phyloP scores from a whole-genome alignment of 2,888 invertebrate species.

The Nipponacmea schrenckii region DNA sequence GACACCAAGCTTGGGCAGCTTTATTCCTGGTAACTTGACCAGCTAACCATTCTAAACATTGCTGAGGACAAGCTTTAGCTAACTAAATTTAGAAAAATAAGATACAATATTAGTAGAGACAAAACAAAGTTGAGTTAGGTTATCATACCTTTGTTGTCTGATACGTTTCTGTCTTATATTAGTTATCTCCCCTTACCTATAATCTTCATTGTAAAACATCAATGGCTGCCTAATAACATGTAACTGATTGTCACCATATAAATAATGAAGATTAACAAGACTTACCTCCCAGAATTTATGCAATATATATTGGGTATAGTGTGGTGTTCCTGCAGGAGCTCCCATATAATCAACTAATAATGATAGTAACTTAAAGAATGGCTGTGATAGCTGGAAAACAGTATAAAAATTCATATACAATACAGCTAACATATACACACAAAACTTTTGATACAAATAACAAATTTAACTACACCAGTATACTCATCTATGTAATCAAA shows the following conservation, averaged over 20 bases:
- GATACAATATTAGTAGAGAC: not conserved
- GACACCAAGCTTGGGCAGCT: slow-evolving; percentile 88
- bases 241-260: too few relatives aligned
- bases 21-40: slow-evolving; percentile 80
- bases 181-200: not conserved
- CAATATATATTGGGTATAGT: slow-evolving; percentile 89
- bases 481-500: too few relatives aligned
- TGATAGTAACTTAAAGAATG: slow-evolving; percentile 91
- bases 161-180: not conserved
- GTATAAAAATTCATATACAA: slow-evolving; percentile 35
- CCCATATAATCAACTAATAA: slow-evolving; percentile 83
- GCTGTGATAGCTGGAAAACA: slow-evolving; percentile 78
- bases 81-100: slow-evolving; percentile 46
- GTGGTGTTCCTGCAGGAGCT: slow-evolving; percentile 84
- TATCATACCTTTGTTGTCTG: not conserved
- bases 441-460: not conserved
- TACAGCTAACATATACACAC: not conserved
- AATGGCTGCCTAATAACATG: too few relatives aligned
- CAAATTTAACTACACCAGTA: not conserved
- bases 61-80: slow-evolving; percentile 89
- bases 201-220: too few relatives aligned
- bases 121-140: not conserved
- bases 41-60: slow-evolving; percentile 88
- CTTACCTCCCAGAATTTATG: slow-evolving; percentile 82
- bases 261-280: not conserved